Conservation (phyloP, 37 sponge, comb jelly and placozoan genomes). For the Sycon ciliatum region DNA sequence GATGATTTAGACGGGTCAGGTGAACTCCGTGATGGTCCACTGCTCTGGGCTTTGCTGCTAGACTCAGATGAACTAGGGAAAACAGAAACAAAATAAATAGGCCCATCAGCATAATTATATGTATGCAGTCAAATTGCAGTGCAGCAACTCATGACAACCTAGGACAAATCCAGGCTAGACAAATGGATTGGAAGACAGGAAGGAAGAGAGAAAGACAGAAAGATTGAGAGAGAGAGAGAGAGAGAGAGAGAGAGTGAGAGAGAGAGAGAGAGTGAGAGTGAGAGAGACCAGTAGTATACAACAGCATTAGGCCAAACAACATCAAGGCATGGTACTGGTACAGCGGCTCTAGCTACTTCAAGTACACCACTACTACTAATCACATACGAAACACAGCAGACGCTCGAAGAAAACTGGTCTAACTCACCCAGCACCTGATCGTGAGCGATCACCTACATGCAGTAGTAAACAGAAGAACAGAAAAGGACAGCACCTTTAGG, state of each 20-base stretch:
- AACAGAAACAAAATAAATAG: too few species aligned
- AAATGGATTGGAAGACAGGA: not conserved
- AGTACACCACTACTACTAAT: too few species aligned
- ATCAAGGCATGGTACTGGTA: not conserved
- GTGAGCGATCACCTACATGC: too few species aligned
- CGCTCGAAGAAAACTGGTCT: too few species aligned
- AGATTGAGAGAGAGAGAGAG: not conserved
- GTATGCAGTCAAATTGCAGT: too few species aligned
- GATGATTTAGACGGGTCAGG: not conserved
- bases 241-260: not conserved
- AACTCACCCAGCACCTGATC: too few species aligned
- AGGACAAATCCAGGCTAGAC: not conserved
- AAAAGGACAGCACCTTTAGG: too few species aligned
- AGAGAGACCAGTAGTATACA: not conserved
- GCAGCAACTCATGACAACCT: too few species aligned
- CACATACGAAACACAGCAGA: too few species aligned
- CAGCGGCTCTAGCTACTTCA: too few species aligned
- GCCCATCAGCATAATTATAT: too few species aligned
- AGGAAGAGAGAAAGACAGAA: not conserved
- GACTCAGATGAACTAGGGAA: not conserved
- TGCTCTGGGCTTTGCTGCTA: not conserved
- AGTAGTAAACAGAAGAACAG: too few species aligned
- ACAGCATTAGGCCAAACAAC: not conserved
- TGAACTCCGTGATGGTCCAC: not conserved
- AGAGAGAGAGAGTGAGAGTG: conserved; percentile 1